Percentiles rank a stretch among this genome's conserved stretches.
phyloP scores from a whole-genome alignment of 2,113 vertebrate genomes.

The Brachypodius melanocephalos region DNA sequence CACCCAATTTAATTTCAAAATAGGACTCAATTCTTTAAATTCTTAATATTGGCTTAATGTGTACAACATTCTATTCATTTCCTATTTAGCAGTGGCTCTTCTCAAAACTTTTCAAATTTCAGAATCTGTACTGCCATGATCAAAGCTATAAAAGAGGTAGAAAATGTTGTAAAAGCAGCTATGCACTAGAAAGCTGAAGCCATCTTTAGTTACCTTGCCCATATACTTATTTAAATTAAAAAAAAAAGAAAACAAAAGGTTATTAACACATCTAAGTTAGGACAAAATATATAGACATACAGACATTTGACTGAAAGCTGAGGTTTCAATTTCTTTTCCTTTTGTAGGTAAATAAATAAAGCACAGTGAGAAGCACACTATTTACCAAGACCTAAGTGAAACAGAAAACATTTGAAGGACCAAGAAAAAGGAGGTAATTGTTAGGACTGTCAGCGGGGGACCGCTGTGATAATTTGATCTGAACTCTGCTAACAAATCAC shows the following conservation, averaged over 20 bases:
- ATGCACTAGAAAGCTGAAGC: constrained; percentile 11
- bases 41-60: neutral
- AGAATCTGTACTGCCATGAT: neutral
- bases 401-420: constrained; percentile 85
- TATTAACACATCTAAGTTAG: neutral
- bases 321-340: constrained; percentile 3
- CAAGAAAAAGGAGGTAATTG: constrained; percentile 83
- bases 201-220: constrained; percentile 42
- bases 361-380: constrained; percentile 82
- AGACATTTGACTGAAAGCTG: neutral
- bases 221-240: neutral
- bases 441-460: constrained; percentile 89
- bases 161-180: neutral
- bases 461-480: constrained; percentile 97
- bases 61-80: neutral
- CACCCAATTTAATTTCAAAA: constrained; percentile 66
- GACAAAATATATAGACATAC: neutral
- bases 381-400: constrained; percentile 85
- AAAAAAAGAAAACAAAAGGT: neutral
- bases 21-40: constrained; percentile 22
- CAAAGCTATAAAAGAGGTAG: constrained; percentile 22
- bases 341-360: constrained; percentile 78
- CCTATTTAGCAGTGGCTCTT: neutral
- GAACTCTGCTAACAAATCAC: constrained; percentile 98
- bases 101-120: neutral